These are phyloP conservation scores for Rhinolophus ferrumequinum DNA, from an alignment of 2,113 vertebrate genomes.

Conservation along the genomic window DNA sequence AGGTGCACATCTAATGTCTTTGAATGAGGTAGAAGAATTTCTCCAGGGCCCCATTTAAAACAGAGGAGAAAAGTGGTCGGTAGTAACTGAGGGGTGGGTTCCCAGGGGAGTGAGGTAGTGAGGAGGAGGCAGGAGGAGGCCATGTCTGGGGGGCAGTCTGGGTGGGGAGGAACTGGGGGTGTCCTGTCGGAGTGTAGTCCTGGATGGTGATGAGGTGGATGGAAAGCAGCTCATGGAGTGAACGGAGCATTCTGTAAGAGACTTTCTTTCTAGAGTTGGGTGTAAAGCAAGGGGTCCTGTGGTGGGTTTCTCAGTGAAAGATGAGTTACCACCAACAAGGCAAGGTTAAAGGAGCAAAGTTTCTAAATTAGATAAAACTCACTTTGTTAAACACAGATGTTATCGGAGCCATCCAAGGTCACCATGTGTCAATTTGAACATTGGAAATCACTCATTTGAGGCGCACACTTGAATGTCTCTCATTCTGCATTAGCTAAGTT, in stretches of 20 bases:
- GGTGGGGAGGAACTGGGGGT: neutral
- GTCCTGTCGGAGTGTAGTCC: neutral
- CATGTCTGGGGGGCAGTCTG: neutral
- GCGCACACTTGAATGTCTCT: neutral
- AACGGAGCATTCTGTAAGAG: neutral
- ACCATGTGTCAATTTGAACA: conserved; percentile 13
- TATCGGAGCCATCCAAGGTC: conserved; percentile 39
- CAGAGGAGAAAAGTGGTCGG: neutral
- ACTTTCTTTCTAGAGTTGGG: neutral
- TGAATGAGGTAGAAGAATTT: neutral
- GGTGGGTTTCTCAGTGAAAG: neutral
- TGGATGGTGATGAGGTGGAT: neutral
- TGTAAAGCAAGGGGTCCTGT: neutral
- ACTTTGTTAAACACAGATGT: conserved; percentile 58
- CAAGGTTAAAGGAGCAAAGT: neutral
- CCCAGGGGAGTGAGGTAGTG: neutral
- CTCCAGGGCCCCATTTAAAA: neutral
- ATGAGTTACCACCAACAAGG: neutral
- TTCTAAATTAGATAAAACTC: conserved; percentile 18
- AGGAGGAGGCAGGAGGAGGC: neutral
- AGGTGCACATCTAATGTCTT: neutral
- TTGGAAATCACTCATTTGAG: conserved; percentile 58
- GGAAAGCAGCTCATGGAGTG: neutral
- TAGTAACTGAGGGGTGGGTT: neutral
- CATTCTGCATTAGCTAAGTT: neutral